These are phyloP conservation scores for Ennomos erosarius DNA, from an alignment of 2,888 invertebrate species.

Conservation along the genomic window DNA sequence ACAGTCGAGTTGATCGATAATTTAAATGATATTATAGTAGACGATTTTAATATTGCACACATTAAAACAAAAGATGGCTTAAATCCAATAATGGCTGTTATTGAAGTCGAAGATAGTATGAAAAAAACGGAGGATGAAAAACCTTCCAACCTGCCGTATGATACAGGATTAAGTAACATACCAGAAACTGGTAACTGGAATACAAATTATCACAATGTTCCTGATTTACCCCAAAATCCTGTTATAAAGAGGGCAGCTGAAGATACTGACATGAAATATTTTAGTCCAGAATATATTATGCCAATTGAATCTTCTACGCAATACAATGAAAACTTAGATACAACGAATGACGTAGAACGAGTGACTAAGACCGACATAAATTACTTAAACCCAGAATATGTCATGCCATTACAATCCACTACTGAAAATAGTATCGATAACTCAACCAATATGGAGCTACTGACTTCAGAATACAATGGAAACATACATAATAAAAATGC, in stretches of 20 bases:
- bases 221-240: neutral
- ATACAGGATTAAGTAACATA: constrained; percentile 17
- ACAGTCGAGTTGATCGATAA: constrained; percentile 55
- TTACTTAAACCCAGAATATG: constrained; percentile 22
- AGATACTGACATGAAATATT: constrained; percentile 14
- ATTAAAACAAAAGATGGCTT: constrained; percentile 11
- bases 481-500: constrained; percentile 2
- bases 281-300: constrained; percentile 22
- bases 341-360: too few species aligned
- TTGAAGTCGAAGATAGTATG: constrained; percentile 12
- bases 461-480: neutral
- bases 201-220: neutral
- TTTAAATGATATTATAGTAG: constrained; percentile 41
- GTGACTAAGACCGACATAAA: neutral
- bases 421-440: constrained; percentile 8
- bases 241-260: neutral
- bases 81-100: constrained; percentile 6
- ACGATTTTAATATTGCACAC: constrained; percentile 8
- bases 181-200: constrained; percentile 7
- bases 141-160: constrained; percentile 6
- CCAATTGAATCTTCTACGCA: constrained; percentile 18
- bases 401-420: constrained; percentile 20
- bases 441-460: neutral
- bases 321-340: too few species aligned
- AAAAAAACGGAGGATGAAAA: constrained; percentile 1